phyloP scores from a whole-genome alignment of 1,140 invertebrate genomes.

The Cydia pomonella region DNA sequence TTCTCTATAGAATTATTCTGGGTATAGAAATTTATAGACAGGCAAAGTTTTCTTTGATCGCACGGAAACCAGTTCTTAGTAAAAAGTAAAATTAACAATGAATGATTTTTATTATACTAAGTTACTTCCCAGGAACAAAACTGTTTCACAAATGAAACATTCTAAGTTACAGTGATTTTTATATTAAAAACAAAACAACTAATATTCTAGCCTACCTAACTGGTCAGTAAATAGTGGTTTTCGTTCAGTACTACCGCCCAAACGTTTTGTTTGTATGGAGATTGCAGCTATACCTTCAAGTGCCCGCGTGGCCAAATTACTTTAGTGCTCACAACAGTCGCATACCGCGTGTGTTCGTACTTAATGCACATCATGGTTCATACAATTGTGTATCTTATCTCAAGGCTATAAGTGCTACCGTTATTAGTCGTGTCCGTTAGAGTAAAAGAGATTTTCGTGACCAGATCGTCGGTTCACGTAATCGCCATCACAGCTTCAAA shows the following conservation, averaged over 20 bases:
- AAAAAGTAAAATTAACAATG: too few species aligned
- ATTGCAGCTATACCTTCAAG: conserved; percentile 1
- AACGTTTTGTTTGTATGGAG: conserved; percentile 8
- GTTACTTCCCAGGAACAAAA: too few species aligned
- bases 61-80: too few species aligned
- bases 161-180: too few species aligned
- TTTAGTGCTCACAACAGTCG: conserved; percentile 47
- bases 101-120: too few species aligned
- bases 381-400: neutral
- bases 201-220: too few species aligned
- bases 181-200: too few species aligned
- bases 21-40: too few species aligned
- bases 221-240: neutral
- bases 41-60: too few species aligned
- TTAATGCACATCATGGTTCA: conserved; percentile 46
- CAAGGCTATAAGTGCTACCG: neutral
- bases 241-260: neutral
- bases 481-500: conserved; percentile 47
- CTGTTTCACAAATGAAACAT: too few species aligned
- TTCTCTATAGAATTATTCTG: too few species aligned
- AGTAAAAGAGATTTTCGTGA: conserved; percentile 65
- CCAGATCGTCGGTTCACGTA: conserved; percentile 56
- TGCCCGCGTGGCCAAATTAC: conserved; percentile 53
- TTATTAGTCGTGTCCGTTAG: conserved; percentile 52
- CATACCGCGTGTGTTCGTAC: conserved; percentile 4